Conservation (phyloP, 2,888 invertebrate genomes). For the Hypselothyrea guttata region DNA sequence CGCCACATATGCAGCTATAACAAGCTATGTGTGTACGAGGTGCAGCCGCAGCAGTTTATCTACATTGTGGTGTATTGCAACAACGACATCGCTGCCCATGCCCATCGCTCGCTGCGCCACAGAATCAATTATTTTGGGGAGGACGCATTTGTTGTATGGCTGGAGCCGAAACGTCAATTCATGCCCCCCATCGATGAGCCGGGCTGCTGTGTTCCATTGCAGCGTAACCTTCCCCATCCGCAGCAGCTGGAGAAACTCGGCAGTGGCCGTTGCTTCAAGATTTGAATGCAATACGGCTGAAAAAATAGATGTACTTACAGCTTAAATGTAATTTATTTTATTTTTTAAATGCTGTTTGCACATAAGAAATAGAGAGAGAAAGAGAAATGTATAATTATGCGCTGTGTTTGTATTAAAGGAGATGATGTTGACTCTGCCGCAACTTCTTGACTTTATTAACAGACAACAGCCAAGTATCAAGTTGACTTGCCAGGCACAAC, state of each 20-base stretch:
- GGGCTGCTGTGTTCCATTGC: slow-evolving; percentile 27
- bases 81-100: slow-evolving; percentile 71
- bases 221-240: neutral
- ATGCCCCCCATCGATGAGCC: fast-evolving
- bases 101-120: slow-evolving; percentile 37
- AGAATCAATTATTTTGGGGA: slow-evolving; percentile 26
- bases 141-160: slow-evolving; percentile 23
- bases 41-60: slow-evolving; percentile 28
- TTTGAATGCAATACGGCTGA: slow-evolving; percentile 26
- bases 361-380: no score
- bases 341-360: no score
- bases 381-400: no score
- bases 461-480: slow-evolving; percentile 29
- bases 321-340: no score
- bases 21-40: slow-evolving; percentile 54
- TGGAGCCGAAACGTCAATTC: neutral
- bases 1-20: slow-evolving; percentile 43
- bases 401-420: slow-evolving; percentile 12
- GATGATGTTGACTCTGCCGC: slow-evolving; percentile 38
- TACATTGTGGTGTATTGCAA: slow-evolving; percentile 70
- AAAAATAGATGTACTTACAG: no score
- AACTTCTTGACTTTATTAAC: slow-evolving; percentile 72
- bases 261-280: slow-evolving; percentile 34
- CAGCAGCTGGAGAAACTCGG: neutral
- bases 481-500: slow-evolving; percentile 15